These are phyloP conservation scores for Perodicticus potto DNA, from an alignment of 2,797 vertebrate species.

Conservation along the genomic window DNA sequence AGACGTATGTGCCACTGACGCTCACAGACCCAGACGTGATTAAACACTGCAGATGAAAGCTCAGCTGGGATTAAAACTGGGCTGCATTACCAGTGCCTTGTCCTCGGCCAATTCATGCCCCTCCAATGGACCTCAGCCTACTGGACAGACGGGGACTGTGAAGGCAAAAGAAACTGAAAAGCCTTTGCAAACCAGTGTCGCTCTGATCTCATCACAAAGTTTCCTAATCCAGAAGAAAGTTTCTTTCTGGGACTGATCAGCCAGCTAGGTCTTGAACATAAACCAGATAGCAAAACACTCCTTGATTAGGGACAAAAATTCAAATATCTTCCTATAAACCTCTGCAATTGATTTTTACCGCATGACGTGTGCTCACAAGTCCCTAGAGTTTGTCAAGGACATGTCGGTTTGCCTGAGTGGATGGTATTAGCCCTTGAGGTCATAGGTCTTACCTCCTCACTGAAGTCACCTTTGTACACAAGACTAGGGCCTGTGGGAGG, in stretches of 20 bases:
- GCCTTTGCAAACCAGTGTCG: slow-evolving; percentile 96
- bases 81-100: no score
- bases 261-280: slow-evolving; percentile 44
- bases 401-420: not conserved
- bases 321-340: not conserved
- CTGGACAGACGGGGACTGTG: slow-evolving; percentile 83
- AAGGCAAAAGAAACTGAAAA: slow-evolving; percentile 95
- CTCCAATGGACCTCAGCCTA: no score
- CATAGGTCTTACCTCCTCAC: not conserved
- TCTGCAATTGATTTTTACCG: not conserved
- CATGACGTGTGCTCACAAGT: not conserved
- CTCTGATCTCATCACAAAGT: slow-evolving; percentile 95
- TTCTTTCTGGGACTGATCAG: slow-evolving; percentile 45
- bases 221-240: slow-evolving; percentile 87
- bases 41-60: no score
- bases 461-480: slow-evolving; percentile 16
- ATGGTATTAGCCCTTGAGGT: not conserved
- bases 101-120: no score
- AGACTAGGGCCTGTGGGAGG: not conserved
- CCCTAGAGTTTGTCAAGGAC: not conserved
- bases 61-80: no score
- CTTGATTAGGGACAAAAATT: slow-evolving; percentile 26
- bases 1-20: no score
- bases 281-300: slow-evolving; percentile 44
- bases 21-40: no score